phyloP scores from a whole-genome alignment of 2,888 invertebrate genomes.

The Balanococcus diminutus region DNA sequence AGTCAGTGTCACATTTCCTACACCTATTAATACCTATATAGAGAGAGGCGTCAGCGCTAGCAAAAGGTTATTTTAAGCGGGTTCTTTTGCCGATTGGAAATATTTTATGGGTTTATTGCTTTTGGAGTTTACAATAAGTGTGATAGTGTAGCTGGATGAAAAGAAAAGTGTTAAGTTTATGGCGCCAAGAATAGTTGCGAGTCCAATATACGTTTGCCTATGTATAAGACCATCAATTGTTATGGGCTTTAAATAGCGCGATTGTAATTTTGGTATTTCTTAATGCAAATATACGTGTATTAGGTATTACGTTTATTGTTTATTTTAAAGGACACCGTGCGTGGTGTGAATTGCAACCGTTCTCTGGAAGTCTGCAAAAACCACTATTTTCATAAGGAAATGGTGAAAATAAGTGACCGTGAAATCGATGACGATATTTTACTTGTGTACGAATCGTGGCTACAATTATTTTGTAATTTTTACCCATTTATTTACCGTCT shows the following conservation, averaged over 20 bases:
- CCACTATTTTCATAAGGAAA: too few relatives aligned
- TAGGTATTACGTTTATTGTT: not conserved
- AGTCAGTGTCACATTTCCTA: conserved; percentile 19
- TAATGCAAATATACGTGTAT: not conserved
- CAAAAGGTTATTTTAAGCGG: conserved; percentile 31
- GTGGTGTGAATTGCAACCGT: not conserved
- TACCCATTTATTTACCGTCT: not conserved
- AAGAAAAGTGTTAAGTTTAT: conserved; percentile 21
- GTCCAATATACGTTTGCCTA: not conserved
- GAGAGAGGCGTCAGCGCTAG: conserved; percentile 2
- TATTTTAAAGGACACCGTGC: not conserved
- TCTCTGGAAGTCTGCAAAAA: not conserved
- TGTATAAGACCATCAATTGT: conserved; percentile 18
- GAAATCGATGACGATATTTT: not conserved
- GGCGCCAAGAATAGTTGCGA: conserved; percentile 32
- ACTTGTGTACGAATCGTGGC: not conserved
- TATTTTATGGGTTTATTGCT: conserved; percentile 41
- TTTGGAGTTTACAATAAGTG: conserved; percentile 25
- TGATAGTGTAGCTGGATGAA: conserved; percentile 1
- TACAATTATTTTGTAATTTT: not conserved
- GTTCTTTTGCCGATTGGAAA: conserved; percentile 21
- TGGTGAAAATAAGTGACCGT: conserved; percentile 18
- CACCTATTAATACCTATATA: conserved; percentile 32
- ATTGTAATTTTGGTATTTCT: conserved; percentile 37
- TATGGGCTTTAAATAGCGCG: not conserved